Base-by-base conservation (phyloP, 1,140 invertebrate genomes). In the Vanessa tameamea region DNA sequence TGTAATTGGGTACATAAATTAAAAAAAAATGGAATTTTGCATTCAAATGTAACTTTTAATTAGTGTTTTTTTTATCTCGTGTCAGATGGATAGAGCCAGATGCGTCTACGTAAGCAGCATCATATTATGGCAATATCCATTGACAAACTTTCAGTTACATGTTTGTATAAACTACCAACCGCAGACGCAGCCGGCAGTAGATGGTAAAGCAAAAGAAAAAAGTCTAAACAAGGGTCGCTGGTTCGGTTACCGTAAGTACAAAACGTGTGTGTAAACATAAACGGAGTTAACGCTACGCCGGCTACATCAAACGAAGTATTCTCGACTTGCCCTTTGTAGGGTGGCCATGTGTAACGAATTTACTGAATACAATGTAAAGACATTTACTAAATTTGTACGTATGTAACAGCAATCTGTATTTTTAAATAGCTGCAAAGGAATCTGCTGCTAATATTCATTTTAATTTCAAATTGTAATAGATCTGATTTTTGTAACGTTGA, bases 241-340 rank as follows among this genome's bases (percentile, higher is more conserved):
- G 57, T 67, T 67, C 65, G 65, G 48, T 50, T 67, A 59, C 55
- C 23, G 55, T 15, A n/a, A 53, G 65, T 68, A 68, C 68, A 72
- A 71, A 68, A 67, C 48, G 20, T 20, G 48, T 59, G 50, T 59
- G 65, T 79, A 76, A 82, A 83, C 79, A 79, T 79, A 79, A 78
- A 84, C 78, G 73, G 65, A 73, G 37, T 68, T 69, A 37, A 55
- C 70, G 70, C 43, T 76, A 79, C 64, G 75, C 8, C 82, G 81
- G 77, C 73, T 64, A 82, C 78, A 81, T 84, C 82, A 84, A 84
- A 84, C 72, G 77, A 71, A 57, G 73, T 79, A 80, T 78, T 77
- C 80, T 66, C 37, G 65, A 68, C 65, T 80, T 74, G 76, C 76
- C 78, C 75, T 78, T 66, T 73, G 75, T 80, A 76, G 66, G 69